Evolutionary conservation across 2,888 invertebrate species (phyloP), one percentile per base, ranked within the genome.

Genomic region (Zootermopsis nevadensis): DNA sequence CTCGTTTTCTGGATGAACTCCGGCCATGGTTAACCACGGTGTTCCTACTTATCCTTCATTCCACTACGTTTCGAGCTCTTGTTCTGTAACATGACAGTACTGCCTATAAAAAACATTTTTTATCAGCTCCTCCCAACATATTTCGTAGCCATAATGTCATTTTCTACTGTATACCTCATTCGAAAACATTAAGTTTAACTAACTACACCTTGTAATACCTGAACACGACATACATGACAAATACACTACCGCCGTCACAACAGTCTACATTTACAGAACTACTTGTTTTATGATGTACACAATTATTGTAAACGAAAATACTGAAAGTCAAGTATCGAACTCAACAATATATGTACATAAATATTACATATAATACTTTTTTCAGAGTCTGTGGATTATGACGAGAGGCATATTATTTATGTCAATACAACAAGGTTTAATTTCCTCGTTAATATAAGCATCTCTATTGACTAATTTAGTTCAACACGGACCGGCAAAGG

Each of bases 1-100:
- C 48, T 85, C 84, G 27, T 48, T 42, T 27, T 84, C 83, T 67
- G 82, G 53, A 81, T 84, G 82, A 31, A 74, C 84, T 79, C 82
- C 79, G 67, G 85, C 85, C 85, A 85, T 85, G 22, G 67, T 79
- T 79, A 79, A 33, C 31, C 2, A n/a, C n/a, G 33, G 8, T 27
- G 55, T 35, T 19, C 31, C 27, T 33, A 66, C 22, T 66, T 79
- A 79, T 60, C 19, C 66, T 6, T 79, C 79, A 66, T 66, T 66
- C 55, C 24, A 66, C 60, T 66, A 66, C 33, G 31, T 53, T 24
- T 77, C 33, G 42, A 19, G 24, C 42, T 48, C 53, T 30, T 3
- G 15, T 77, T 27, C 27, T n/a, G 53, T 8, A 33, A 24, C 48
- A 10, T 79, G 66, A 79, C 79, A 79, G 35, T 4, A 79, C n/a